Conservation (phyloP, 92 coral and sea anemone genomes). For the Zoanthus solanderi region DNA sequence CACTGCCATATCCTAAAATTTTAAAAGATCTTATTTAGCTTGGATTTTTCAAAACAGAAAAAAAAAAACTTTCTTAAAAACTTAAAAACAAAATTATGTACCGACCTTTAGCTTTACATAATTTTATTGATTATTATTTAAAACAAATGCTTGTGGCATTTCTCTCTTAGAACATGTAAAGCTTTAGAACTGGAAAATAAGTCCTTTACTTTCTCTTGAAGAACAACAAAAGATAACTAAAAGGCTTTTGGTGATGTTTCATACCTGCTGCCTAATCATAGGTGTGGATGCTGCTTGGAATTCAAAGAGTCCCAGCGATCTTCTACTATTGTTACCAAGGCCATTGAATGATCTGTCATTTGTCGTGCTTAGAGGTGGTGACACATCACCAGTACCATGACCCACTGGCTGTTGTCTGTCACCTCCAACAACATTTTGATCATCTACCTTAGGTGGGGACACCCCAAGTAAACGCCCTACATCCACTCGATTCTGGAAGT, state of each 20-base stretch:
- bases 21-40: background rate
- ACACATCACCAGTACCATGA: constrained; percentile 73
- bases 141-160: no score
- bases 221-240: background rate
- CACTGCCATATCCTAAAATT: constrained; percentile 24
- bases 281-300: constrained; percentile 89
- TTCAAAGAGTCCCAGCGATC: constrained; percentile 68
- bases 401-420: constrained; percentile 88
- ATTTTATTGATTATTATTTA: background rate
- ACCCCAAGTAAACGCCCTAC: constrained; percentile 8
- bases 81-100: background rate
- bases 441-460: constrained; percentile 18
- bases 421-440: constrained; percentile 51
- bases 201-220: background rate
- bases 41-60: background rate
- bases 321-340: constrained; percentile 54
- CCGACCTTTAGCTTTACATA: background rate
- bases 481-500: constrained; percentile 41
- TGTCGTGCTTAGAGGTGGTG: constrained; percentile 29
- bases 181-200: background rate
- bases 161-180: no score
- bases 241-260: background rate
- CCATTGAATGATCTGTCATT: constrained; percentile 29
- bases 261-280: constrained; percentile 62
- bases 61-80: background rate